Percentiles rank a stretch among this genome's conserved stretches.
phyloP scores from a whole-genome alignment of 2,113 vertebrate species.

The Myocastor coypus region DNA sequence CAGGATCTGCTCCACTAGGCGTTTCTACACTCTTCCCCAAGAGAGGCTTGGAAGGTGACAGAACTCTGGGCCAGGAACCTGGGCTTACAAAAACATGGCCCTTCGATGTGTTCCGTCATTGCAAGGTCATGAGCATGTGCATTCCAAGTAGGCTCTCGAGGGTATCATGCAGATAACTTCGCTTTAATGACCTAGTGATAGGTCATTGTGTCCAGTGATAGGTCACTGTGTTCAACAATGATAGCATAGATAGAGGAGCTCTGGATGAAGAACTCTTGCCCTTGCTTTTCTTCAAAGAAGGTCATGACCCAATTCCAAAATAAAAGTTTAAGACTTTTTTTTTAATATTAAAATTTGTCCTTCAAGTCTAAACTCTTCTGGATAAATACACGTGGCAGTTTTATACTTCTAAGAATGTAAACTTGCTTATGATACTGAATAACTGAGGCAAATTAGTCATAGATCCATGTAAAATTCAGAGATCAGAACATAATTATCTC shows the following conservation, averaged over 20 bases:
- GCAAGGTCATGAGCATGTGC: background rate
- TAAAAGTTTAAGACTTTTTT: background rate
- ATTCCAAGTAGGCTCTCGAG: background rate
- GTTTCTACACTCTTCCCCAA: background rate
- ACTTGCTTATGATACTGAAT: slow-evolving; percentile 25
- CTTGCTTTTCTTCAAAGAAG: background rate
- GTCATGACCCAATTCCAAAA: background rate
- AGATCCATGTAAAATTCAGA: slow-evolving; percentile 17
- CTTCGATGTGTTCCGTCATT: background rate
- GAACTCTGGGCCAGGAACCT: background rate
- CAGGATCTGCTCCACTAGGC: background rate
- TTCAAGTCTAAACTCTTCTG: slow-evolving; percentile 41
- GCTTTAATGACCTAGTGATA: background rate
- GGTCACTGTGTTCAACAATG: background rate
- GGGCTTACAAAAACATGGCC: background rate
- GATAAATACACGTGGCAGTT: slow-evolving; percentile 3
- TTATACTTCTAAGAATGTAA: background rate
- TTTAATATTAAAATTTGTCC: slow-evolving; percentile 1
- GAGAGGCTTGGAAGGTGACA: background rate
- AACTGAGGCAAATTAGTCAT: background rate
- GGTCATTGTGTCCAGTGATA: background rate
- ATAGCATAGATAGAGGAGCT: background rate
- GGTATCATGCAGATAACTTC: background rate
- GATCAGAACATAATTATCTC: background rate
- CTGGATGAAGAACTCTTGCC: background rate